These are phyloP conservation scores for Acleris sparsana DNA, from an alignment of 2,888 invertebrate genomes.

Conservation along the genomic window DNA sequence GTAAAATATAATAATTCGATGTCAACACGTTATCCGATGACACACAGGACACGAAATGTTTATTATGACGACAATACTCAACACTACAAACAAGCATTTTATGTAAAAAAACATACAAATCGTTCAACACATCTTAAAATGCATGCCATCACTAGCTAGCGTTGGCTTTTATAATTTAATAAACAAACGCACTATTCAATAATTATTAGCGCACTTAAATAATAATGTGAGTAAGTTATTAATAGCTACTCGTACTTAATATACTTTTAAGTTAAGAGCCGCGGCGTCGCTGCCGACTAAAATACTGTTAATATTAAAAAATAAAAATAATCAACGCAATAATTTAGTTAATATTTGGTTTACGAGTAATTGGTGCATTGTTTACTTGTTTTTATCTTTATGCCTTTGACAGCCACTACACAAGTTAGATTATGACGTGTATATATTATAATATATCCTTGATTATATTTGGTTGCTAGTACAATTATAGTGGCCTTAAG, in stretches of 20 bases:
- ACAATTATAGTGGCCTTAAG: too few relatives aligned
- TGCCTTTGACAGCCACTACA: too few relatives aligned
- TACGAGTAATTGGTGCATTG: conserved; percentile 26
- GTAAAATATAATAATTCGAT: not conserved
- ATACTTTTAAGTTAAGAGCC: conserved; percentile 23
- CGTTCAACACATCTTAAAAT: conserved; percentile 29
- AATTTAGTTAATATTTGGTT: conserved; percentile 35
- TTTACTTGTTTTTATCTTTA: conserved; percentile 4
- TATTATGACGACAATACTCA: not conserved
- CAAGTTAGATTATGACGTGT: too few relatives aligned
- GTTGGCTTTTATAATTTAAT: not conserved
- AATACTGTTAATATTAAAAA: conserved; percentile 30
- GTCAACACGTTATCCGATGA: not conserved
- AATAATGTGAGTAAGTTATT: conserved; percentile 16
- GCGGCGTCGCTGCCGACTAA: conserved; percentile 27
- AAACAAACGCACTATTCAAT: conserved; percentile 2
- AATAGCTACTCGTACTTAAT: conserved; percentile 3
- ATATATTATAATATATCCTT: too few relatives aligned
- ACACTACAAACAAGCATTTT: conserved; percentile 24
- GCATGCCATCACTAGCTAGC: conserved; percentile 23
- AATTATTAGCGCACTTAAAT: conserved; percentile 18
- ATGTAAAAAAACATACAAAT: conserved; percentile 21
- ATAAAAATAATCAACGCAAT: conserved; percentile 26
- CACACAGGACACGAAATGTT: conserved; percentile 1
- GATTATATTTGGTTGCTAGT: too few relatives aligned